These are phyloP conservation scores for Sebastes fasciatus DNA, from an alignment of 2,113 vertebrate genomes.

Conservation along the genomic window DNA sequence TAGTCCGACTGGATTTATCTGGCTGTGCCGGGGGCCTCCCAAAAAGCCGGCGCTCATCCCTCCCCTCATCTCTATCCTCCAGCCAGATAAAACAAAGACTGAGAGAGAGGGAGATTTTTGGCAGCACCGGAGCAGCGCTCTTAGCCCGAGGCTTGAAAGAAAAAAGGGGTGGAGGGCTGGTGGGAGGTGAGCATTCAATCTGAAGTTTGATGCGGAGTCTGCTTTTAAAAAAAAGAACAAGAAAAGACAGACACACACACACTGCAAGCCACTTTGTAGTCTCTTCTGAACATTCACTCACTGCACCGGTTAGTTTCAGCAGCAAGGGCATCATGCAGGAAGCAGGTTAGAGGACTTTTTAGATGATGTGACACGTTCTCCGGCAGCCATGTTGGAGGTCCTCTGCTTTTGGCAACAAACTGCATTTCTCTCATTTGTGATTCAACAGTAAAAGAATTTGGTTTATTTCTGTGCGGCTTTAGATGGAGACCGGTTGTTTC, in stretches of 20 bases:
- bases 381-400: conserved; percentile 40
- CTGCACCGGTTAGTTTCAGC: conserved; percentile 20
- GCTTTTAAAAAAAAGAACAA: conserved; percentile 26
- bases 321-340: conserved; percentile 53
- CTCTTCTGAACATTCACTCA: conserved; percentile 28
- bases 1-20: conserved; percentile 46
- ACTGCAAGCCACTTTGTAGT: conserved; percentile 36
- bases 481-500: too few relatives aligned
- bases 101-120: conserved; percentile 28
- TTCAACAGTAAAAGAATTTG: too few relatives aligned
- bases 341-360: conserved; percentile 22
- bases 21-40: conserved; percentile 9
- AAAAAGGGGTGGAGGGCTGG: conserved; percentile 1
- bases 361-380: conserved; percentile 46
- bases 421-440: too few relatives aligned
- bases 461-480: too few relatives aligned
- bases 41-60: conserved; percentile 4
- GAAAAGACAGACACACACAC: conserved; percentile 19
- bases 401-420: not conserved
- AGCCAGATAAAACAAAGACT: conserved; percentile 51
- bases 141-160: conserved; percentile 31
- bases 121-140: conserved; percentile 6
- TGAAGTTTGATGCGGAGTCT: conserved; percentile 53
- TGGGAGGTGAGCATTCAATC: conserved; percentile 28
- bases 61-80: conserved; percentile 17